Base-by-base conservation (phyloP, 1,140 invertebrate genomes). In the Drosophila elegans region DNA sequence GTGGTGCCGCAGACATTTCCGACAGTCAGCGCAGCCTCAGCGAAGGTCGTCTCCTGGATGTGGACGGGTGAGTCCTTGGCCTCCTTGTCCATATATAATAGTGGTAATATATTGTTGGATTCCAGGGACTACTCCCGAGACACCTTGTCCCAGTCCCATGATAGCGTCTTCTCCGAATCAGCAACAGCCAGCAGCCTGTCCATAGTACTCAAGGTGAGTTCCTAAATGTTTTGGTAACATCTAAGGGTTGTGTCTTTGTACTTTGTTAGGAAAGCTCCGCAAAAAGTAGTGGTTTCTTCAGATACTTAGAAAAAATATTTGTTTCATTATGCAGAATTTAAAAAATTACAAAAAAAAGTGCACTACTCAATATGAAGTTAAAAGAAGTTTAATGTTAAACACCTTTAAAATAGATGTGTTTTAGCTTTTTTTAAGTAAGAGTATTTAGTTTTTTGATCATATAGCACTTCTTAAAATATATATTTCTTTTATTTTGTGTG, bases 151-250 rank as follows among this genome's bases (percentile, higher is more conserved):
- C 91, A 92, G 54, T 92, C 91, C 11, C 91, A 92, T 52, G 91
- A 92, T 56, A 92, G 91, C 67, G 91, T 92, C 63, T 92, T 92
- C 61, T 92, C 91, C 9, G 91, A 92, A 74, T 92, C 91, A 38
- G 91, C 91, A 34, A 92, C 91, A 36, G 91, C 91, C 54, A 92
- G 91, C 79, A 92, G 89, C 54, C 80, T 92, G 3, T 92, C 91
- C 5, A 91, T 91, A 29, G 86, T 91, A 27, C 60, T 92, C 10
- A 91, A 91, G 88, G 91, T 92, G 55, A 84, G 84, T 84, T 38
- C 0, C 3, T 0, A 21, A 44, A 27, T 13, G 29, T 39, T 21
- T 25, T 16, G 2, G 2, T 16, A 11, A 36, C 10, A 49, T 32
- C 12, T 13, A 49, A 32, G 6, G 29, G 29, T 32, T 32, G 29